These are phyloP conservation scores for Eonycteris spelaea DNA, from an alignment of 2,113 vertebrate species.

Conservation along the genomic window DNA sequence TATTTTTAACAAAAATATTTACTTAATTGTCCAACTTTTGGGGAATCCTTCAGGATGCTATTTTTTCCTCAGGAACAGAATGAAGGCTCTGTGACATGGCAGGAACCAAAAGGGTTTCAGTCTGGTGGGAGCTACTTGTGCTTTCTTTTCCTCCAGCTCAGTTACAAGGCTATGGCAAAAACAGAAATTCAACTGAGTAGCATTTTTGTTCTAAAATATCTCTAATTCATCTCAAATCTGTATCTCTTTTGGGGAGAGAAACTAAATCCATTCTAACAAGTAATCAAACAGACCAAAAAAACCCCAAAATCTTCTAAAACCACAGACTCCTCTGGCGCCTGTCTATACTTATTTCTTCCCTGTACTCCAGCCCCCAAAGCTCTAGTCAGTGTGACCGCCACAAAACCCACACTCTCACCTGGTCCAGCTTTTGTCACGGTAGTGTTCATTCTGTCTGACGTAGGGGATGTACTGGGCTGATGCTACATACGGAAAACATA, in stretches of 20 bases:
- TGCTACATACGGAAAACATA: not conserved
- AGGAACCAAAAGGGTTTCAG: conserved; percentile 22
- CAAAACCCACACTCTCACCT: not conserved
- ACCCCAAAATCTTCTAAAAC: not conserved
- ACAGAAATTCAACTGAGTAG: conserved; percentile 9
- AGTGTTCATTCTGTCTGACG: not conserved
- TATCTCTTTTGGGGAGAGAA: conserved; percentile 35
- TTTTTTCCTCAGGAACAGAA: conserved; percentile 19
- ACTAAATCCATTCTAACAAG: conserved; percentile 40
- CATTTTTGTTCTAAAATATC: conserved; percentile 39
- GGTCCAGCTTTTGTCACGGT: accelerated
- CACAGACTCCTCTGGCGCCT: not conserved
- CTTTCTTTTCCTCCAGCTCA: not conserved
- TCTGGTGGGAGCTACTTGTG: not conserved
- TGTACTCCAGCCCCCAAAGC: not conserved
- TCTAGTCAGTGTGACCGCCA: no score
- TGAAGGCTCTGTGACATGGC: not conserved
- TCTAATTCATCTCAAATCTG: conserved; percentile 37
- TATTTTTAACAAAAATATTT: not conserved
- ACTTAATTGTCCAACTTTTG: not conserved
- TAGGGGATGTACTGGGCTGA: not conserved
- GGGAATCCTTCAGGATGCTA: not conserved
- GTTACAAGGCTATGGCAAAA: not conserved
- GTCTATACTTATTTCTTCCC: not conserved
- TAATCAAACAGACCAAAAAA: conserved; percentile 39